phyloP scores from a whole-genome alignment of 2,797 vertebrate genomes.

The Rhinogobio ventralis region DNA sequence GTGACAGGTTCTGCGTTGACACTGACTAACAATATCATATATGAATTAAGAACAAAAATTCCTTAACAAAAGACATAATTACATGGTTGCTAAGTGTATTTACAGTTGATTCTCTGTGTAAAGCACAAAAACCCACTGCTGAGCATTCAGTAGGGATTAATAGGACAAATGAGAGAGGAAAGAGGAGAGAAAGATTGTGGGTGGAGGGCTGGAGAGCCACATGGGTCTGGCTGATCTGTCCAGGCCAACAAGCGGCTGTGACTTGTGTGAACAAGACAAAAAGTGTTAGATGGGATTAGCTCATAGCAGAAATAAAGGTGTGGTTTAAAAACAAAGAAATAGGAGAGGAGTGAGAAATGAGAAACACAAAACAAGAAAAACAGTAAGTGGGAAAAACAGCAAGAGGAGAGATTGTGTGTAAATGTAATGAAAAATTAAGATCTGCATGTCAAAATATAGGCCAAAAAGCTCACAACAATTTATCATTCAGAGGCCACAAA shows the following conservation, averaged over 20 bases:
- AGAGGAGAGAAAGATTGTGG: neutral
- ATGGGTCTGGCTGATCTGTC: constrained; percentile 32
- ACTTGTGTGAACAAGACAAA: constrained; percentile 70
- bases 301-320: constrained; percentile 78
- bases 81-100: neutral
- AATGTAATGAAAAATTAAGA: neutral
- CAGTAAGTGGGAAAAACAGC: constrained; percentile 8
- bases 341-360: constrained; percentile 36
- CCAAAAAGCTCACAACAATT: neutral
- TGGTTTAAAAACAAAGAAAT: constrained; percentile 67
- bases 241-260: constrained; percentile 72
- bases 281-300: constrained; percentile 75
- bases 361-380: constrained; percentile 12
- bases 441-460: neutral
- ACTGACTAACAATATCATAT: neutral
- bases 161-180: constrained; percentile 62
- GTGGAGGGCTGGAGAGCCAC: constrained; percentile 30
- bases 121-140: neutral
- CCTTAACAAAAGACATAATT: neutral
- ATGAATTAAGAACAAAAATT: neutral
- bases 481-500: neutral
- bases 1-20: neutral
- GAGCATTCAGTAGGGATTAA: constrained; percentile 50
- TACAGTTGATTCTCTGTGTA: neutral
- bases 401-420: neutral